Conservation (phyloP, 2,888 invertebrate species). For the Bellardia bayeri region DNA sequence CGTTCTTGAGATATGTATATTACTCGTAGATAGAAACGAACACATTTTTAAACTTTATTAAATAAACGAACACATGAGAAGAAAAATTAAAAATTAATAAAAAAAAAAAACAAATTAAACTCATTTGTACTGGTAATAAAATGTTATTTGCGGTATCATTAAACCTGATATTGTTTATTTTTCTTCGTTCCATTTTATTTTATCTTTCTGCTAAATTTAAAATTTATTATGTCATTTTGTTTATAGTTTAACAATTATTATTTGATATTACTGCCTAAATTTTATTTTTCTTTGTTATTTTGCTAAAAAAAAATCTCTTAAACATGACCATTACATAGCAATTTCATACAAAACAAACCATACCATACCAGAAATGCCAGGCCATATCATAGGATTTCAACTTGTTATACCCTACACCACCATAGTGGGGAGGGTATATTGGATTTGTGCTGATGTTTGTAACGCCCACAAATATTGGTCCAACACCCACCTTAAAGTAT, state of each 20-base stretch:
- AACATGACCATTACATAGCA: slow-evolving; percentile 28
- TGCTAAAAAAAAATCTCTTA: slow-evolving; percentile 6
- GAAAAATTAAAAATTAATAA: background rate
- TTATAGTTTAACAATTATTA: slow-evolving; percentile 40
- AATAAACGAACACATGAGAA: background rate
- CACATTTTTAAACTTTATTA: slow-evolving; percentile 4
- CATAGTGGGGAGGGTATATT: no score
- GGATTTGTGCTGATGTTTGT: no score
- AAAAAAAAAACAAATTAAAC: background rate
- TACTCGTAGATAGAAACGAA: background rate
- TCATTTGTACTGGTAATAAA: background rate
- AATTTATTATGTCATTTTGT: slow-evolving; percentile 46
- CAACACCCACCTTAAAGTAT: no score
- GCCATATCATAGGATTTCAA: slow-evolving; percentile 14
- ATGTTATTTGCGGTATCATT: slow-evolving; percentile 20
- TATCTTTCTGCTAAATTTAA: background rate
- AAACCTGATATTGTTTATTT: background rate
- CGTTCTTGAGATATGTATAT: slow-evolving; percentile 17
- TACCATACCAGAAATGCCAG: background rate
- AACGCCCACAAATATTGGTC: no score
- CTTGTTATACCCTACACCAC: background rate
- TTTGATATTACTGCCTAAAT: slow-evolving; percentile 19
- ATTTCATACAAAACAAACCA: background rate
- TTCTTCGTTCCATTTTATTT: slow-evolving; percentile 5
- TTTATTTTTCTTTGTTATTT: slow-evolving; percentile 38